Evolutionary conservation across 2,113 vertebrate species (phyloP).

Genomic region (Leptosomus discolor): DNA sequence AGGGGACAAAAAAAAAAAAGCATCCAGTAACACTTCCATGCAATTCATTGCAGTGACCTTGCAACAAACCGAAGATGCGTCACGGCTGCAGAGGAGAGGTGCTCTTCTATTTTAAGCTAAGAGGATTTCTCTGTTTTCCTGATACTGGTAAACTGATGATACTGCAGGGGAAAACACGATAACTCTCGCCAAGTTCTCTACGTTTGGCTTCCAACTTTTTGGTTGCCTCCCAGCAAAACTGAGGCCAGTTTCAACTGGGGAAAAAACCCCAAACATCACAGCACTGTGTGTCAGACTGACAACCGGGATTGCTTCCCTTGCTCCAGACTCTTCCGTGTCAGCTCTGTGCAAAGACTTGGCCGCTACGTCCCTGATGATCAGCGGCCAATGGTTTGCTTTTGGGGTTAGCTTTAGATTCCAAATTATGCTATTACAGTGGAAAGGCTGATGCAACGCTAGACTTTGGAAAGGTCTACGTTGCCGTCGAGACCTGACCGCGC

Average conservation of each 20-base stretch:
- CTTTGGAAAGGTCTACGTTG: rapidly evolving
- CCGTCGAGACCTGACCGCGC: neutral
- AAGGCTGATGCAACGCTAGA: neutral
- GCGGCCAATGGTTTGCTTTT: neutral
- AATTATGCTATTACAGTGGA: no score
- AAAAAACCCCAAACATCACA: no score
- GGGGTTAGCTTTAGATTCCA: neutral
- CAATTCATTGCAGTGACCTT: neutral
- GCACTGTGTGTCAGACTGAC: neutral
- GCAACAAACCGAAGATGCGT: rapidly evolving
- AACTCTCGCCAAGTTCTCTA: neutral
- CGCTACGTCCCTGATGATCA: neutral
- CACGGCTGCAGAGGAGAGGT: neutral
- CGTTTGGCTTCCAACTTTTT: neutral
- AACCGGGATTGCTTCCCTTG: neutral
- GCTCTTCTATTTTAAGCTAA: neutral
- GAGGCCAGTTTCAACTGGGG: neutral
- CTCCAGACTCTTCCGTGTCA: neutral
- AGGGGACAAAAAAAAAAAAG: neutral
- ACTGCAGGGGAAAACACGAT: neutral
- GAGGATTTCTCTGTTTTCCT: neutral
- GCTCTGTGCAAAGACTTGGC: neutral
- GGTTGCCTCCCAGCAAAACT: neutral
- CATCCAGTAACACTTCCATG: neutral
- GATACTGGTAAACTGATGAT: neutral